Percentiles rank a stretch among this genome's conserved stretches.
phyloP scores from a whole-genome alignment of 2,113 vertebrate species.

The Mastomys coucha region DNA sequence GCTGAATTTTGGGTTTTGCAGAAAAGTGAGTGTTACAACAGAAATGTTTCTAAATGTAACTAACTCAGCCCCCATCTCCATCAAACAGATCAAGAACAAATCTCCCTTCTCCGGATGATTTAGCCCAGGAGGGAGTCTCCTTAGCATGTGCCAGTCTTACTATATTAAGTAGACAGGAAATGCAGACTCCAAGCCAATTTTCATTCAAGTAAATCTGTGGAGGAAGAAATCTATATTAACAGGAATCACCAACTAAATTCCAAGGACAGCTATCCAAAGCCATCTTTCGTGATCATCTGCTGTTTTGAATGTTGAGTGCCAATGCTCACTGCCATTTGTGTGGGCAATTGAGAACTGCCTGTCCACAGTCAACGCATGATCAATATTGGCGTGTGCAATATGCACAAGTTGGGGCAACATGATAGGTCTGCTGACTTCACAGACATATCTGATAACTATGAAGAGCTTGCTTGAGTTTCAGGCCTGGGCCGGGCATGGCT shows the following conservation, averaged over 20 bases:
- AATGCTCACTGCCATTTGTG: not conserved
- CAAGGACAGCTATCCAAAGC: not conserved
- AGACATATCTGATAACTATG: not conserved
- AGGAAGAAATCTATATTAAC: conserved; percentile 25
- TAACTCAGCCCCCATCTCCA: not conserved
- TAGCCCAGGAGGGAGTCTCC: not conserved
- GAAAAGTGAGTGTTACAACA: not conserved
- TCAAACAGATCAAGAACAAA: not conserved
- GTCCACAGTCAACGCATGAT: not conserved
- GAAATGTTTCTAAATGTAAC: conserved; percentile 27
- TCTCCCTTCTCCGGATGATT: not conserved
- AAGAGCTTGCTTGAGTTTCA: not conserved
- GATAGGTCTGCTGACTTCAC: not conserved
- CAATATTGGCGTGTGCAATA: not conserved
- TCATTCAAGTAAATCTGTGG: conserved; percentile 10
- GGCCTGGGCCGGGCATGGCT: not conserved
- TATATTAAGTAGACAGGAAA: not conserved
- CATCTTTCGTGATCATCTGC: not conserved
- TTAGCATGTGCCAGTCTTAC: not conserved
- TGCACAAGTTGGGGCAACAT: not conserved
- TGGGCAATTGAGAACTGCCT: not conserved
- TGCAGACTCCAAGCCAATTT: not conserved
- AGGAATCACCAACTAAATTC: not conserved
- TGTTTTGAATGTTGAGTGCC: conserved; percentile 1
- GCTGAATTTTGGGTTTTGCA: conserved; percentile 11